Evolutionary conservation across 2,113 vertebrate genomes (phyloP), one percentile per base, ranked within the genome.

Genomic region (Pterocles burchelli): DNA sequence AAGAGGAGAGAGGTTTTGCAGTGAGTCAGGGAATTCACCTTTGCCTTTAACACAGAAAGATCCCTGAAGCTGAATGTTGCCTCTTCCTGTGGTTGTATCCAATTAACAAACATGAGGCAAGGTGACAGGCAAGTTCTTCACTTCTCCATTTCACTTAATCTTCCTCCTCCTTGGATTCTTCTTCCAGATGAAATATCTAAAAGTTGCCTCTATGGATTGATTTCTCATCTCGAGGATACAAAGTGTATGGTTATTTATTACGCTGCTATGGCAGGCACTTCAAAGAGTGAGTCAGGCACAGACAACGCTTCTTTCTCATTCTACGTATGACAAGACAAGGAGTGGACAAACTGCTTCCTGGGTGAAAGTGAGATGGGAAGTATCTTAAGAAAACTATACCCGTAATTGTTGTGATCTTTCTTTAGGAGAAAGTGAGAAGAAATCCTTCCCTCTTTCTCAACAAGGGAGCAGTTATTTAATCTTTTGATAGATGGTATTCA

Each of bases 51-150:
- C 21, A 43, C 24, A 78, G 62, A 80, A 89, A 75, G 33, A 88
- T 28, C 55, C 43, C 49, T 90, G 77, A 67, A 85, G 48, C 57
- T 84, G 59, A 79, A 84, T 48, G 28, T 31, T 85, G 41, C 36
- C 45, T 74, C 54, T 81, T 82, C 38, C 52, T 83, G 26, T 2
- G 10, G 31, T 63, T 81, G 31, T 79, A 34, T 75, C 48, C 76
- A 91, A 80, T 90, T 89, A 93, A 82, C 55, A 85, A 92, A 76
- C 70, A 78, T 73, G 80, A 94, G 67, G 49, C 36, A 95, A 80
- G 51, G 88, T 83, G 81, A 96, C 51, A 85, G 63, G 26, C 67
- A 92, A 84, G 92, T 88, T 94, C 68, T 89, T 83, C 43, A 34
- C 26, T 77, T 94, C 43, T 67, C 29, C 29, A 17, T 85, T 91